A percentile compares a stretch with the other conserved stretches of the same genome.
Conservation (phyloP, 2,888 invertebrate species). For the Hetaerina titia region DNA sequence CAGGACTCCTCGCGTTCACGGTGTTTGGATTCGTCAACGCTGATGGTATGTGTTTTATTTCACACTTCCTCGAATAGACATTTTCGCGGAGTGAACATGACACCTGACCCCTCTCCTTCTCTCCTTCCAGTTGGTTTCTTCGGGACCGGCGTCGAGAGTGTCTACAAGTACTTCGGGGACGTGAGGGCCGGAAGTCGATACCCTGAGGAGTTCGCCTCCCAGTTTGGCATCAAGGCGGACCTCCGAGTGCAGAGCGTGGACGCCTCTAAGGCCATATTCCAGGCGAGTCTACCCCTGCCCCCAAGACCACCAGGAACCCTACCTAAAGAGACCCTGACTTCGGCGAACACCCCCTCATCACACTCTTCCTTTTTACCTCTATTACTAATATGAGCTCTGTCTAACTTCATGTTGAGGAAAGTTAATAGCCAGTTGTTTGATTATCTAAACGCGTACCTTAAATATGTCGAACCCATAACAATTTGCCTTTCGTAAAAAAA, state of each 20-base stretch:
- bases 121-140: slow-evolving; percentile 7
- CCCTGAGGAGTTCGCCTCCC: slow-evolving; percentile 35
- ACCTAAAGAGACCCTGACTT: too few species aligned
- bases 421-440: too few species aligned
- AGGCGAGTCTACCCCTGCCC: neutral
- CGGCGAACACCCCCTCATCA: too few species aligned
- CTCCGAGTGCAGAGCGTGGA: slow-evolving; percentile 28
- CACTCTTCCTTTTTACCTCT: too few species aligned
- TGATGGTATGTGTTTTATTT: slow-evolving; percentile 14
- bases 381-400: too few species aligned
- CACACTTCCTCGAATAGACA: neutral
- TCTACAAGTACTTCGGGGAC: slow-evolving; percentile 48
- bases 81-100: neutral
- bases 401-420: too few species aligned
- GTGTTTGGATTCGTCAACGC: slow-evolving; percentile 31
- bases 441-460: too few species aligned
- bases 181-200: slow-evolving; percentile 44
- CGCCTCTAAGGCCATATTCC: neutral
- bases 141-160: slow-evolving; percentile 15
- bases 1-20: slow-evolving; percentile 47
- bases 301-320: neutral
- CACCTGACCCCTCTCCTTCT: neutral
- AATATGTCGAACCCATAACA: too few species aligned
- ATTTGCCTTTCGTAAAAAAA: too few species aligned
- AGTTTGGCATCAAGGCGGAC: slow-evolving; percentile 50